phyloP scores from a whole-genome alignment of 2,888 invertebrate species.

The Julus scanicus region DNA sequence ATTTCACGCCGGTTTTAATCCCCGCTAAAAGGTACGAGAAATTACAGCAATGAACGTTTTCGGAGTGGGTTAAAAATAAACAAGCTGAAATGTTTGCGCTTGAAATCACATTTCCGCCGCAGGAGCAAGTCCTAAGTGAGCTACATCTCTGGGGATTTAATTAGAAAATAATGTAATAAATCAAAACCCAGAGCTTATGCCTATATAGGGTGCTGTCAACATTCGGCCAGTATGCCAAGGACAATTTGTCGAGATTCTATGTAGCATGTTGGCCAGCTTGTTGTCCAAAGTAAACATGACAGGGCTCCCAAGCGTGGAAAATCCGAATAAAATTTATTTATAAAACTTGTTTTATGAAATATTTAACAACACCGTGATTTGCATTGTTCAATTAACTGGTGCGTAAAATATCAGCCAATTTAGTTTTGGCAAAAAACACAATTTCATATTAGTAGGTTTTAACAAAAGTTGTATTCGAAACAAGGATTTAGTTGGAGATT shows the following conservation, averaged over 20 bases:
- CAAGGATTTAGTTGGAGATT: too few relatives aligned
- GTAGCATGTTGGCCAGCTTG: neutral
- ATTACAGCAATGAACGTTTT: neutral
- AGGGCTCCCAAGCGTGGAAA: neutral
- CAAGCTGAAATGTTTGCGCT: slow-evolving; percentile 13
- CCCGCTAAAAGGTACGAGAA: neutral
- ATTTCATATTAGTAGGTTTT: too few relatives aligned
- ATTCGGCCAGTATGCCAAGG: slow-evolving; percentile 18
- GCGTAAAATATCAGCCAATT: too few relatives aligned
- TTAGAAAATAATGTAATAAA: slow-evolving; percentile 25
- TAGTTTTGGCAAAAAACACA: too few relatives aligned
- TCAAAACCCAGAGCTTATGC: neutral
- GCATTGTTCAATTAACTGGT: neutral
- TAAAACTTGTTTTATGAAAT: neutral
- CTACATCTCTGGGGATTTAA: neutral
- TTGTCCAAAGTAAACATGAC: neutral
- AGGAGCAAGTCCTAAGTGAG: neutral
- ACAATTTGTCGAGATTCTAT: slow-evolving; percentile 18
- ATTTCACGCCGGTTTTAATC: neutral
- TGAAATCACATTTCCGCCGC: neutral
- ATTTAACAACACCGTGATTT: neutral
- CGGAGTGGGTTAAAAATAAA: neutral
- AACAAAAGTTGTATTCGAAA: too few relatives aligned
- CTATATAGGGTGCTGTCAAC: neutral
- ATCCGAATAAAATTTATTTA: neutral